phyloP scores from a whole-genome alignment of 2,888 invertebrate species.

The Lasioglossum zephyrum region DNA sequence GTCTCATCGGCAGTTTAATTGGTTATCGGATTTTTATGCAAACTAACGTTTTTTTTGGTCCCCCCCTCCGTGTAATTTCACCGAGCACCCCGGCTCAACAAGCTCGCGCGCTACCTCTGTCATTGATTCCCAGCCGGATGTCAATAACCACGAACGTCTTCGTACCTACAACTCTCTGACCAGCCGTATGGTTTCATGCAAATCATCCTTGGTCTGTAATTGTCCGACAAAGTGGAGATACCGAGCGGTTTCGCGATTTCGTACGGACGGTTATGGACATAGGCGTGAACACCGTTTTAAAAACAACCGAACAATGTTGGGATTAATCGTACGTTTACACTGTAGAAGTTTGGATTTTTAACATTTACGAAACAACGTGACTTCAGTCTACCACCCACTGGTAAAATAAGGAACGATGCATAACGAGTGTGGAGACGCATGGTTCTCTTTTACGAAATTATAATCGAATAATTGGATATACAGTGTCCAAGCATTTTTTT shows the following conservation, averaged over 20 bases:
- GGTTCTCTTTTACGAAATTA: background rate
- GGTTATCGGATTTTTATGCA: conserved; percentile 3
- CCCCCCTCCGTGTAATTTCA: background rate
- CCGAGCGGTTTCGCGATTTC: background rate
- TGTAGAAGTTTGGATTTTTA: too few relatives aligned
- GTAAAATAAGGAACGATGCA: background rate
- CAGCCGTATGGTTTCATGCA: background rate
- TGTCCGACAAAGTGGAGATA: background rate
- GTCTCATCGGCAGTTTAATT: conserved; percentile 3
- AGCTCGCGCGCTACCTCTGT: background rate
- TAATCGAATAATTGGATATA: background rate
- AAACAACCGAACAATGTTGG: background rate
- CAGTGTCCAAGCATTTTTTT: background rate
- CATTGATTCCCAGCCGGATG: background rate
- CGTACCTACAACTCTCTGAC: background rate
- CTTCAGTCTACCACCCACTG: too few relatives aligned
- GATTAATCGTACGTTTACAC: background rate
- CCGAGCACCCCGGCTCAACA: background rate
- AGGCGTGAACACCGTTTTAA: background rate
- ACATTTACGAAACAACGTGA: too few relatives aligned
- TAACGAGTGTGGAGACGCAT: background rate
- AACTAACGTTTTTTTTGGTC: background rate
- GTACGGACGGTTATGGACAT: background rate
- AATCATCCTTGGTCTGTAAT: background rate
- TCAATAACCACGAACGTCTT: background rate